Evolutionary conservation across 2,797 vertebrate genomes (phyloP), one percentile per base, ranked within the genome.

Genomic region (Onychomys torridus): DNA sequence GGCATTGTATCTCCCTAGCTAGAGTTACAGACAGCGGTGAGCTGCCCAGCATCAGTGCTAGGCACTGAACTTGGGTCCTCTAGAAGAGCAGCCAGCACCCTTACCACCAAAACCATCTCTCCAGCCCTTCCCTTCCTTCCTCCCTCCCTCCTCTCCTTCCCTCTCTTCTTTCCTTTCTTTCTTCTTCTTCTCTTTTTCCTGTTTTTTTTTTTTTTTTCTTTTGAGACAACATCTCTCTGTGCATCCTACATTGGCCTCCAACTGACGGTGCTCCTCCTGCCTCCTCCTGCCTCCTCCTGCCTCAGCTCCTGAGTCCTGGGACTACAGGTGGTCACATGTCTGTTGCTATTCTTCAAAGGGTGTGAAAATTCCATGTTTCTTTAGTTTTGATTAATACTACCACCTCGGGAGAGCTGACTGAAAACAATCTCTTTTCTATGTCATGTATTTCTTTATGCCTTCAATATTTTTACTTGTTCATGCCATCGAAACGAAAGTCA

Each of bases 401-500:
- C 43, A 29, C 46, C 52, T 96, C 52, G 49, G 65, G n/a, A 63
- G 55, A 55, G 7, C 17, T 67, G 43, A 23, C 21, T 91, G 84
- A 75, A 96, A 81, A 76, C 61, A 4, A 57, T 73, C 34, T 79
- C n/a, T 46, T 79, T 94, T n/a, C 79, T 40, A 34, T 79, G 93
- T 95, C 7, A 3, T 59, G 10, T 92, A 32, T 27, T 77, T 55
- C 76, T 23, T 83, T 59, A 43, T 21, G 19, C 40, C 61, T 79
- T 86, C 55, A 75, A 52, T 9, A 2, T 76, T 78, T 79, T 77
- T 67, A 88, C 87, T 55, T 94, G 14, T 43, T 91, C 46, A 69
- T 89, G 52, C 9, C 27, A 89, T 89, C 93, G 19, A 81, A 83
- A 96, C 57, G 52, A 89, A 93, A 71, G 43, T 67, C 61, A 67